A percentile compares a stretch with the other conserved stretches of the same genome.
Conservation (phyloP, 1,140 invertebrate species). For the Panagrolaimus sp. region DNA sequence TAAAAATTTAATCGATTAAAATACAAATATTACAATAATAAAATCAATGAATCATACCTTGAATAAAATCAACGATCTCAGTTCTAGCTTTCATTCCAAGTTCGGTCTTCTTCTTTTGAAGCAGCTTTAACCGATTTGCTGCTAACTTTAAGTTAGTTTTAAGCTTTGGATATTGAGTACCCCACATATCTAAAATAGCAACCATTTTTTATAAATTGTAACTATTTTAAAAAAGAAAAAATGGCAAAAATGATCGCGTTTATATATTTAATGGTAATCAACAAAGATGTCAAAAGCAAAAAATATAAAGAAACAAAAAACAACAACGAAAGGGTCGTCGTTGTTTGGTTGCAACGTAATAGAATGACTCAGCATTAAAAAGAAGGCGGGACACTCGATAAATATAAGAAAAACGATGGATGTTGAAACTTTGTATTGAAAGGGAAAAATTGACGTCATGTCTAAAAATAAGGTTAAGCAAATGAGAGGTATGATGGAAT, state of each 20-base stretch:
- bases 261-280: not conserved
- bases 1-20: conserved; percentile 22
- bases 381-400: not conserved
- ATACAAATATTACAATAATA: conserved; percentile 16
- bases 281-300: conserved; percentile 6
- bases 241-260: not conserved
- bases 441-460: conserved; percentile 15
- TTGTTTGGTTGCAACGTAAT: not conserved
- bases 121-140: conserved; percentile 83
- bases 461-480: not conserved
- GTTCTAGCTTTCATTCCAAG: conserved; percentile 86
- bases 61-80: conserved; percentile 94
- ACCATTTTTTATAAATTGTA: conserved; percentile 44
- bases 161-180: conserved; percentile 75
- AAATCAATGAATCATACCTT: conserved; percentile 51
- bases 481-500: not conserved
- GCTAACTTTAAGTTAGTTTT: conserved; percentile 89
- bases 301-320: not conserved
- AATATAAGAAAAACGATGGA: conserved; percentile 4
- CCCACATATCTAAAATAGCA: conserved; percentile 51
- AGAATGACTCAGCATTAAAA: no score
- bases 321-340: not conserved
- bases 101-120: conserved; percentile 98
- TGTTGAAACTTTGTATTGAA: not conserved
- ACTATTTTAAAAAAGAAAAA: not conserved